Conservation (phyloP, 2,888 invertebrate genomes). For the Polydrusus pterygomalis region DNA sequence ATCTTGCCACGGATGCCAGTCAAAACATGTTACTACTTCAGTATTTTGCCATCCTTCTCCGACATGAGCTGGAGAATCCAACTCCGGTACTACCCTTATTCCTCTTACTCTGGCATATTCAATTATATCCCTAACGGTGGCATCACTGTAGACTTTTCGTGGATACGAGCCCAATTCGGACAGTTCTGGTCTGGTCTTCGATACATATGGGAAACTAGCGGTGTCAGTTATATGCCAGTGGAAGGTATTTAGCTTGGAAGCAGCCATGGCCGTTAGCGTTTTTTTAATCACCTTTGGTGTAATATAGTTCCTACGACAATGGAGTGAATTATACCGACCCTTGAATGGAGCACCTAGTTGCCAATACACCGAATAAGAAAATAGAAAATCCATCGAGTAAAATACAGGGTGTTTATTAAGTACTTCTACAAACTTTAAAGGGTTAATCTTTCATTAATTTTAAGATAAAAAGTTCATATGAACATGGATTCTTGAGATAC, state of each 20-base stretch:
- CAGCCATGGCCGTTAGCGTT: constrained; percentile 88
- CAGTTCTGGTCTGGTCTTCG: constrained; percentile 79
- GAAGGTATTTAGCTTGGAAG: constrained; percentile 93
- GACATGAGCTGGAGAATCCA: constrained; percentile 92
- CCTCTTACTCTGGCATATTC: constrained; percentile 86
- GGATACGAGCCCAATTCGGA: constrained; percentile 78
- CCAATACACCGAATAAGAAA: too few relatives aligned
- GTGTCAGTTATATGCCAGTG: constrained; percentile 98
- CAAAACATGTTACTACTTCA: constrained; percentile 79
- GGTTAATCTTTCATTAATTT: too few relatives aligned
- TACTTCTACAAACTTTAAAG: too few relatives aligned
- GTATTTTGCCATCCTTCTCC: constrained; percentile 89
- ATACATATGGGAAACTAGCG: constrained; percentile 92
- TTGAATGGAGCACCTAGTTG: too few relatives aligned
- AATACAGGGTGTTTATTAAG: too few relatives aligned
- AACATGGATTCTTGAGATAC: too few relatives aligned
- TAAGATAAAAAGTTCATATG: too few relatives aligned
- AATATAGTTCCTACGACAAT: constrained; percentile 88
- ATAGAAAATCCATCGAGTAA: too few relatives aligned
- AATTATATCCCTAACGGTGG: constrained; percentile 80
- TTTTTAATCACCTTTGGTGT: constrained; percentile 78
- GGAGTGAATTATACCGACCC: neutral
- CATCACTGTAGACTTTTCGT: constrained; percentile 78
- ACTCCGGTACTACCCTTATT: constrained; percentile 91
- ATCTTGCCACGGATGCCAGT: constrained; percentile 81